These are phyloP conservation scores for Leptoclinus maculatus DNA, from an alignment of 2,797 vertebrate genomes.

Conservation along the genomic window DNA sequence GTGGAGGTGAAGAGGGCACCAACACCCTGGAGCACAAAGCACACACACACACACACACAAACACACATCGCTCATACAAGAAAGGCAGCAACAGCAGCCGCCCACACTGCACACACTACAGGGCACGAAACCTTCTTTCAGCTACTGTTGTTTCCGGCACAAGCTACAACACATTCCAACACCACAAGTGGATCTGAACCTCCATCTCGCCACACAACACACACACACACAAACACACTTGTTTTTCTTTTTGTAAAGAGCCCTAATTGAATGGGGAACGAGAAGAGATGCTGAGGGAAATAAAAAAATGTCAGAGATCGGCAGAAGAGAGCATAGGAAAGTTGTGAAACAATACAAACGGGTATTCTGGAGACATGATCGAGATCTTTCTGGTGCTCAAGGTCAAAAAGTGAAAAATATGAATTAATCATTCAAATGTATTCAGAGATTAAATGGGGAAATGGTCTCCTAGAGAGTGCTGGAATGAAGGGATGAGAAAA, in stretches of 20 bases:
- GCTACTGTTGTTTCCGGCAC: constrained; percentile 36
- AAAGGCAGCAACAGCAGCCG: constrained; percentile 48
- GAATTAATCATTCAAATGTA: constrained; percentile 55
- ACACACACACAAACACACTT: constrained; percentile 7
- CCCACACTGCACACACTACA: constrained; percentile 57
- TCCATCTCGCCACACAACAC: constrained; percentile 16
- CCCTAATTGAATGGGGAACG: constrained; percentile 22
- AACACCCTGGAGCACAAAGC: constrained; percentile 83
- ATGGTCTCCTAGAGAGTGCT: constrained; percentile 37
- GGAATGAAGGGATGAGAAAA: constrained; percentile 34
- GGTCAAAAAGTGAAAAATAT: not conserved
- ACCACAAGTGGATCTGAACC: constrained; percentile 44
- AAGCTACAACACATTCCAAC: constrained; percentile 60
- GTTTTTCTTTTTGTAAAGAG: constrained; percentile 31
- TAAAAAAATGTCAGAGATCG: no score
- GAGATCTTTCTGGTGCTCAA: not conserved
- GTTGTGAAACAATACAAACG: constrained; percentile 5
- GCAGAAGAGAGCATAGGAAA: not conserved
- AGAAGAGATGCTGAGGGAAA: not conserved
- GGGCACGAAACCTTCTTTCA: constrained; percentile 61
- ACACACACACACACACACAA: constrained; percentile 21
- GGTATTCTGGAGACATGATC: constrained; percentile 17
- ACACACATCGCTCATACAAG: constrained; percentile 31
- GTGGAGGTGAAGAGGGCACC: constrained; percentile 80
- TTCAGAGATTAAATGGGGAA: constrained; percentile 57